These are phyloP conservation scores for Rhinopomastus cyanomelas DNA, from an alignment of 2,113 vertebrate genomes.

Conservation along the genomic window DNA sequence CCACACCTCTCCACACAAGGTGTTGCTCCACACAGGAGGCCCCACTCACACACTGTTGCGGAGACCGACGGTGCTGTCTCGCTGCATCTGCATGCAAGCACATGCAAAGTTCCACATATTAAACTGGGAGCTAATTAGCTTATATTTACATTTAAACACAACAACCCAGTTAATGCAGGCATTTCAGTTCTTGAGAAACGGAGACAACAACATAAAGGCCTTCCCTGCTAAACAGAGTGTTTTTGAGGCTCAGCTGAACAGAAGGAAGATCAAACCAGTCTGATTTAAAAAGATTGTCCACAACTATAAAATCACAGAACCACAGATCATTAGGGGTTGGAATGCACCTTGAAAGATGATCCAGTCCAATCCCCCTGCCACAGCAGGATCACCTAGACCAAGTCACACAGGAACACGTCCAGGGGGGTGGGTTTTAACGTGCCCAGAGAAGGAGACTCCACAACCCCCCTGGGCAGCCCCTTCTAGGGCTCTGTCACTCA, in stretches of 20 bases:
- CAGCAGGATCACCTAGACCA: too few relatives aligned
- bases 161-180: not conserved
- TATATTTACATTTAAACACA: not conserved
- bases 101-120: rapidly evolving
- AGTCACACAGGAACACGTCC: too few relatives aligned
- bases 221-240: not conserved
- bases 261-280: not conserved
- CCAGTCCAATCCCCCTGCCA: too few relatives aligned
- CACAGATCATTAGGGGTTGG: too few relatives aligned
- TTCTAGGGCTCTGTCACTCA: too few relatives aligned
- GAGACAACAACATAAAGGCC: not conserved
- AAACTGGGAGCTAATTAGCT: rapidly evolving
- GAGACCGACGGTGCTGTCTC: not conserved
- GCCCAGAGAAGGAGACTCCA: too few relatives aligned
- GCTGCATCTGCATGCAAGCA: not conserved
- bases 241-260: not conserved
- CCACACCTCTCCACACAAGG: not conserved
- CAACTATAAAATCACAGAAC: too few relatives aligned
- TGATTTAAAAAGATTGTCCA: not conserved
- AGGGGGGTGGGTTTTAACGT: too few relatives aligned
- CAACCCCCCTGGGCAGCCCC: too few relatives aligned
- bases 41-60: rapidly evolving
- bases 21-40: not conserved
- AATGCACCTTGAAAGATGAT: too few relatives aligned
- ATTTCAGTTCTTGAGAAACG: not conserved